Evolutionary conservation across 2,113 vertebrate genomes (phyloP), one percentile per base, ranked within the genome.

Genomic region (Planiliza haematocheilus): DNA sequence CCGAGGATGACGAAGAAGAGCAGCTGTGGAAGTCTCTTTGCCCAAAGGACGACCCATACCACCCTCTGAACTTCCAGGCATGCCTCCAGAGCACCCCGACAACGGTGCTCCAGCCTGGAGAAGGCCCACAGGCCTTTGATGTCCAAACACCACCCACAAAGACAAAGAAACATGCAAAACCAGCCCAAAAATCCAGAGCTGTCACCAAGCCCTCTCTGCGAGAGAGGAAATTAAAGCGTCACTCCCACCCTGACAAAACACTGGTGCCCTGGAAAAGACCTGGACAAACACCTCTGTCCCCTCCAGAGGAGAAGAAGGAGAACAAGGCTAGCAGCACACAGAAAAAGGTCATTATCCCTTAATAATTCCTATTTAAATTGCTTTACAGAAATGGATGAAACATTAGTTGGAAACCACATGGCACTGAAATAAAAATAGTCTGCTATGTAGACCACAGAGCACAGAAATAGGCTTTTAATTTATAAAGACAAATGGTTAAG

Each of bases 31-130:
- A 80, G 10, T 88, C 84, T 16, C 90, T 94, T 16, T 65, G 77
- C 24, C 73, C 36, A 17, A 86, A 73, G 7, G 48, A 90, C 1
- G 93, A 95, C 84, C 92, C 93, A 0, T 94, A 92, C 70, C 92
- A 95, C 82, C 94, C 93, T 0, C 73, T 94, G 30, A 93, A 94
- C 81, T 95, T 94, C 50, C 74, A 86, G 78, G 93, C 91, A 49
- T 79, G 81, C 41, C 79, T 91, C 11, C 84, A 80, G 51, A 92
- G 77, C 64, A 74, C 84, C 38, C 4, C 61, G 3, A 7, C 38
- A 21, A 24, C 39, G 16, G 0, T 51, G 5, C 18, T 7, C 17
- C 56, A 36, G 42, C 42, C 16, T 17, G 20, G 24, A 8, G 16
- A 67, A 43, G 9, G 41, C 7, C 51, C 55, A 12, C 42, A 60